Conservation (phyloP, 2,888 invertebrate genomes). For the Meandrusa payeni region DNA sequence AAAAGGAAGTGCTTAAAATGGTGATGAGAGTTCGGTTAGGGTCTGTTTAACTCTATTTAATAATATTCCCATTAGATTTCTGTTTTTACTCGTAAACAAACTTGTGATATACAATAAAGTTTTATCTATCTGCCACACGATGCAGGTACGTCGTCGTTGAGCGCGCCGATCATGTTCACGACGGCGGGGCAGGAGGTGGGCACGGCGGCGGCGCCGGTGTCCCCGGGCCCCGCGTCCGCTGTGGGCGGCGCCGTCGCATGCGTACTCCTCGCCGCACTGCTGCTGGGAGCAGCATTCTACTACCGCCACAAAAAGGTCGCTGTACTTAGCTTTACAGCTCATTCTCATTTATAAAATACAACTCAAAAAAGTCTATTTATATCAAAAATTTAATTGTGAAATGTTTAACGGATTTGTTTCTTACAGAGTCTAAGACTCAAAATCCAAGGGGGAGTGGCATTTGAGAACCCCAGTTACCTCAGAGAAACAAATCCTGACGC, state of each 20-base stretch:
- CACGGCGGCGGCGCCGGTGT: slow-evolving; percentile 82
- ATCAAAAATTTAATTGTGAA: too few species aligned
- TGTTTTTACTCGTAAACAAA: too few species aligned
- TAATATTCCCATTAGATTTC: too few species aligned
- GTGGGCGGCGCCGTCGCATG: slow-evolving; percentile 84
- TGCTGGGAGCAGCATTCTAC: slow-evolving; percentile 82
- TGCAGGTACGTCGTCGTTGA: slow-evolving; percentile 86
- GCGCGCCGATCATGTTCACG: slow-evolving; percentile 87
- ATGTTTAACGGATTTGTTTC: slow-evolving; percentile 23
- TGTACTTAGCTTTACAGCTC: too few species aligned
- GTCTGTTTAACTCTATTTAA: too few species aligned
- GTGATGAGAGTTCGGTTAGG: too few species aligned
- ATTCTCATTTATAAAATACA: too few species aligned
- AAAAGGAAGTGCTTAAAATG: too few species aligned
- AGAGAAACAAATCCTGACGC: slow-evolving; percentile 88
- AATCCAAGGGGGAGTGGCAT: slow-evolving; percentile 88
- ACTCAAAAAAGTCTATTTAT: too few species aligned
- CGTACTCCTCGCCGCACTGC: slow-evolving; percentile 81
- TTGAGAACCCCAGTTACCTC: slow-evolving; percentile 92
- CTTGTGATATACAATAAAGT: too few species aligned
- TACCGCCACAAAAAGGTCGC: slow-evolving; percentile 82
- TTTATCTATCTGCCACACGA: too few species aligned
- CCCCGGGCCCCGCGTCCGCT: slow-evolving; percentile 81
- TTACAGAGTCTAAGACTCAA: slow-evolving; percentile 82
- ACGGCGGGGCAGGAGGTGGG: slow-evolving; percentile 87